A percentile compares a stretch with the other conserved stretches of the same genome.
phyloP scores from a whole-genome alignment of 2,888 invertebrate species.

The Agrotis segetum region DNA sequence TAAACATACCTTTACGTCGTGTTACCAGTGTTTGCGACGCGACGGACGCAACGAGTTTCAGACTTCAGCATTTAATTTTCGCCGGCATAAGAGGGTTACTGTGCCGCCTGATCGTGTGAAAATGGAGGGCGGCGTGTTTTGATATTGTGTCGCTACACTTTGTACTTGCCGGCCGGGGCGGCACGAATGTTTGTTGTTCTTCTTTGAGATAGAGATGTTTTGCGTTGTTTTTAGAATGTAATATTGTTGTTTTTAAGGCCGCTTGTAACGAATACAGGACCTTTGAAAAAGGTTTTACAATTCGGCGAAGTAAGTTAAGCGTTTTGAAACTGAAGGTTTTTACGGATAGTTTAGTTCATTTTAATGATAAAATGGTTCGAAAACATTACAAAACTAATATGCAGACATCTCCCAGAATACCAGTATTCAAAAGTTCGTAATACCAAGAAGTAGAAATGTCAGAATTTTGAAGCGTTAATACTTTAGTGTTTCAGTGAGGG shows the following conservation, averaged over 20 bases:
- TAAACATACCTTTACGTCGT: not conserved
- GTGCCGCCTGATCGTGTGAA: slow-evolving; percentile 33
- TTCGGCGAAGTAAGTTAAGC: not conserved
- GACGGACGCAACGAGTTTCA: slow-evolving; percentile 7
- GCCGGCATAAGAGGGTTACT: slow-evolving; percentile 2
- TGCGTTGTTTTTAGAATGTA: slow-evolving; percentile 8
- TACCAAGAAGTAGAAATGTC: slow-evolving; percentile 11
- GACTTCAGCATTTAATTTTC: slow-evolving; percentile 42
- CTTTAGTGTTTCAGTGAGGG: slow-evolving; percentile 31
- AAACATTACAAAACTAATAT: no score
- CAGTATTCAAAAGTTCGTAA: not conserved
- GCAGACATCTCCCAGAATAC: not conserved
- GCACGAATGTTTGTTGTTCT: slow-evolving; percentile 26
- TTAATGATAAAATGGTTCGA: no score
- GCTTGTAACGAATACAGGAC: not conserved
- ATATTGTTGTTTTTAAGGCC: slow-evolving; percentile 5
- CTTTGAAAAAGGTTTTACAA: not conserved
- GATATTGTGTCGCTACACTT: slow-evolving; percentile 28
- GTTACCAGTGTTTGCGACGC: slow-evolving; percentile 18
- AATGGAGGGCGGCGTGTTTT: slow-evolving; percentile 25
- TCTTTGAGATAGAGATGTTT: slow-evolving; percentile 24
- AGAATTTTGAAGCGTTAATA: slow-evolving; percentile 25
- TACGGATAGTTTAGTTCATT: not conserved
- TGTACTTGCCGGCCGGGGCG: not conserved
- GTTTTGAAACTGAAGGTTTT: not conserved